These are phyloP conservation scores for Pedicia rivosa DNA, from an alignment of 2,888 invertebrate species.

Conservation along the genomic window DNA sequence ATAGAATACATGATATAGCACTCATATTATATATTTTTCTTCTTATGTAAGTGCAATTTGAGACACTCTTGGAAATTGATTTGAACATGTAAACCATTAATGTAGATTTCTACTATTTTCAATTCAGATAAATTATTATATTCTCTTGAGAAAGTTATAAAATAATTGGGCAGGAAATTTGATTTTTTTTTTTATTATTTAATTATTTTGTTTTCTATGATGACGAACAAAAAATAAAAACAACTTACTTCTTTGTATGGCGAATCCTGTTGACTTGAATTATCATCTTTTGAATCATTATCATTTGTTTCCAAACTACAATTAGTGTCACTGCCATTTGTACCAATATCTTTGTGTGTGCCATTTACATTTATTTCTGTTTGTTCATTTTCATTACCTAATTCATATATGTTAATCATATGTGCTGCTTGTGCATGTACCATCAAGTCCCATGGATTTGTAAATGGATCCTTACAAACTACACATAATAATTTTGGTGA, in stretches of 20 bases:
- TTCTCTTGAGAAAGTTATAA: too few relatives aligned
- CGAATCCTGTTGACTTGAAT: constrained; percentile 5
- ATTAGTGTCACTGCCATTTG: background rate
- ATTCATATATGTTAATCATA: constrained; percentile 52
- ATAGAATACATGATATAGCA: too few relatives aligned
- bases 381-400: constrained; percentile 24
- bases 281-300: constrained; percentile 2
- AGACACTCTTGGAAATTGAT: too few relatives aligned
- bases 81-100: too few relatives aligned
- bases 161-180: too few relatives aligned
- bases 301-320: background rate
- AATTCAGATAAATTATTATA: too few relatives aligned
- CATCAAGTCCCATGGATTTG: constrained; percentile 52
- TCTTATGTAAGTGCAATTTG: too few relatives aligned
- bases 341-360: constrained; percentile 2
- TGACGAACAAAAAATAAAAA: background rate
- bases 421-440: constrained; percentile 52
- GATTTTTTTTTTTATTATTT: too few relatives aligned
- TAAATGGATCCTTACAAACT: constrained; percentile 48
- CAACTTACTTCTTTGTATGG: constrained; percentile 5
- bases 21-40: too few relatives aligned
- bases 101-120: too few relatives aligned
- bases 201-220: too few relatives aligned
- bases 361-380: constrained; percentile 6
- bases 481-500: constrained; percentile 41